Evolutionary conservation across 2,113 vertebrate genomes (phyloP).

Genomic region (Sceloporus tristichus): DNA sequence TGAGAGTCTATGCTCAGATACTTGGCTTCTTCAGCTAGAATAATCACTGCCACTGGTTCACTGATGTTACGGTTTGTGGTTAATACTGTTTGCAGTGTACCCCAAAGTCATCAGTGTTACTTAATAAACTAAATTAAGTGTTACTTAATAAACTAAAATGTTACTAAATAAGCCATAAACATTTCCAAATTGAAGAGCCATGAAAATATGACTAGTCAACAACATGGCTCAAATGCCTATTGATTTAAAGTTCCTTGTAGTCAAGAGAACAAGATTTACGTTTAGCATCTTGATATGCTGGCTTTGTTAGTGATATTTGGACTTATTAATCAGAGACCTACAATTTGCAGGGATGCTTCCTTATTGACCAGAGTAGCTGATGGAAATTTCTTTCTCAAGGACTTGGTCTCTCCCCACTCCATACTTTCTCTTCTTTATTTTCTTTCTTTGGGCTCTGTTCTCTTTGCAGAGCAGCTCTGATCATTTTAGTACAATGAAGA

Average conservation of each 20-base stretch:
- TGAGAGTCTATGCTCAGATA: background rate
- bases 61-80: background rate
- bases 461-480: background rate
- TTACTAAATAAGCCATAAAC: constrained; percentile 23
- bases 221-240: constrained; percentile 42
- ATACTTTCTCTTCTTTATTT: background rate
- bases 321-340: background rate
- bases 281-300: constrained; percentile 21
- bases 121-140: background rate
- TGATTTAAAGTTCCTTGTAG: constrained; percentile 51
- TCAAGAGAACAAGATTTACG: constrained; percentile 40
- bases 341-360: constrained; percentile 1
- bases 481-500: too few species aligned
- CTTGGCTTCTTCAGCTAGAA: background rate
- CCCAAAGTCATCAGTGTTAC: background rate
- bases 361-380: constrained; percentile 4
- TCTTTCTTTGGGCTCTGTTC: background rate
- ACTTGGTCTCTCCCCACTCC: background rate
- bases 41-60: background rate
- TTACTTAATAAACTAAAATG: too few species aligned
- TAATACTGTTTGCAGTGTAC: background rate
- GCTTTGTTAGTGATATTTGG: constrained; percentile 39
- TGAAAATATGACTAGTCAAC: constrained; percentile 41
- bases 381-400: constrained; percentile 15
- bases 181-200: constrained; percentile 48